Base-by-base conservation (phyloP, 2,888 invertebrate genomes). In the Philereme vetulata region DNA sequence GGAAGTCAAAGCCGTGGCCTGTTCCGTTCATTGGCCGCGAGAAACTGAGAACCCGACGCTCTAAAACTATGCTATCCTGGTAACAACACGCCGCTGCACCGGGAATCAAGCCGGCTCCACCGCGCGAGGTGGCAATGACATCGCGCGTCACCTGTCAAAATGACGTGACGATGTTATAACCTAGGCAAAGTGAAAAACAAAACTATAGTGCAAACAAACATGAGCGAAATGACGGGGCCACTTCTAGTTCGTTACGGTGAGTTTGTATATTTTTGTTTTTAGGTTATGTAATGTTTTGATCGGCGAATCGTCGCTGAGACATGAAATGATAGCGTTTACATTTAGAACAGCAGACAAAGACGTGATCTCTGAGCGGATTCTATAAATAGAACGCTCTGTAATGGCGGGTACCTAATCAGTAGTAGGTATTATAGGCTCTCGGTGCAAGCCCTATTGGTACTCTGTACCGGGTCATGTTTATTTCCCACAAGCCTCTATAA, bases 281-380 rank as follows among this genome's bases (percentile, higher is more conserved):
- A 84, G 84, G 84, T 86, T 88, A 87, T 84, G 75, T 80, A 84
- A 81, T 86, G 84, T 85, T 84, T 80, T 84, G 82, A 76, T 81
- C 68, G 72, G 75, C 76, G 77, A 68, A 76, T 73, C 63, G 65
- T 64, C 55, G 65, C 55, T 62, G 68, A 71, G 72, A 75, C 72
- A 69, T 68, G 69, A 77, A 73, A 82, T 84, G 78, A 84, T 84
- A 84, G 79, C 81, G 82, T 86, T 88, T 85, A 85, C 82, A 87
- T 85, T 88, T n/a, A n/a, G n/a, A n/a, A 85, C 78, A 81, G 78
- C 84, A 87, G 85, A 90, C 90, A 89, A 89, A 90, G 91, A 85
- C 85, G 85, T 88, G 91, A 88, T 92, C 90, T 90, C 82, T 84
- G 86, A 84, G 81, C 82, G 78, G 81, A 85, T 81, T 89, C 91